Evolutionary conservation across 2,888 invertebrate species (phyloP), one percentile per base, ranked within the genome.

Genomic region (Ecliptopera silaceata): DNA sequence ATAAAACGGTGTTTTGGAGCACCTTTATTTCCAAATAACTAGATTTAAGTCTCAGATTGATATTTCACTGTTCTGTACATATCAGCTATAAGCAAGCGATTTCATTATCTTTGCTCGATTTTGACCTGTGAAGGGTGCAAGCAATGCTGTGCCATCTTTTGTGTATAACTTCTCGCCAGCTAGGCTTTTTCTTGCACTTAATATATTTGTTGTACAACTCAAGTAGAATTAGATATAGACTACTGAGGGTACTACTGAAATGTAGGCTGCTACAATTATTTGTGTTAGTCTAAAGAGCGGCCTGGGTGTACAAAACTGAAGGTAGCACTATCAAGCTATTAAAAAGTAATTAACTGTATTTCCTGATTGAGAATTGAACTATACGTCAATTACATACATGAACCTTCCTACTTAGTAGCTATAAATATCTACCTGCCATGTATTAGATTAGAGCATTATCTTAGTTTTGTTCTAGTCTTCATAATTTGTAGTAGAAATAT

Each of bases 401-500:
- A 43, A 31, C 41, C 15, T 57, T 42, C 36, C 42, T 43, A 31
- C 38, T 39, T 52, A 39, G 29, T 38, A 53, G 49, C 42, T 42
- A 4, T 44, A 47, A 29, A 15, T 38, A 49, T n/a, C 53, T 60
- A 60, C 57, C 66, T 64, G 63, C 59, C 60, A 41, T 56, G 52
- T 52, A 47, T 48, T 53, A 63, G 56, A 47, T 51, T 53, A 63
- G 56, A 51, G 51, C 50, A 58, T 59, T 52, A 58, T 44, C 50
- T 64, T 68, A 73, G 71, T 70, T 68, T 64, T 72, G 74, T 74
- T 85, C 86, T 86, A 86, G 86, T 86, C 86, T 80, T 76, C 74
- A 76, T 77, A 68, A 77, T 77, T 80, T 75, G 69, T 70, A 70
- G 68, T 67, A 70, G 69, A 65, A 64, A 31, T 69, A 67, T 68